A percentile compares a stretch with the other conserved stretches of the same genome.
Conservation (phyloP, 2,113 vertebrate species). For the Neoarius graeffei region DNA sequence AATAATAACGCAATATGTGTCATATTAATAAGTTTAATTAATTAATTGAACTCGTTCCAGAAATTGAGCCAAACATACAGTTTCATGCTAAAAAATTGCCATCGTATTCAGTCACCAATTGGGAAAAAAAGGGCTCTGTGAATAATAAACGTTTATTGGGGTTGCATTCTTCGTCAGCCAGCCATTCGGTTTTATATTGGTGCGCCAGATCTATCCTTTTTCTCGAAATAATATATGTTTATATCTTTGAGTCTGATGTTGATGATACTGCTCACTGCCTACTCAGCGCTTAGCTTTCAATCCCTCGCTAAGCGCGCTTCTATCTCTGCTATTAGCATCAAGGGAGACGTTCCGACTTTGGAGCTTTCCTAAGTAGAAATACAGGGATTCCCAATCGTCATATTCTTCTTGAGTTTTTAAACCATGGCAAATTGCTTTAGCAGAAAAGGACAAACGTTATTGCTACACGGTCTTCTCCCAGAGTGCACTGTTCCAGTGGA, state of each 20-base stretch:
- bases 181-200: background rate
- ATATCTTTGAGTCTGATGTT: background rate
- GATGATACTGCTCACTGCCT: conserved; percentile 15
- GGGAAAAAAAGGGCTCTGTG: too few species aligned
- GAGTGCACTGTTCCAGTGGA: background rate
- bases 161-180: background rate
- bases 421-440: conserved; percentile 63
- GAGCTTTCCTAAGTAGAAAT: conserved; percentile 70
- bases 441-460: conserved; percentile 61
- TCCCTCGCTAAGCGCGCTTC: conserved; percentile 60
- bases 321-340: conserved; percentile 64
- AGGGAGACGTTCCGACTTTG: conserved; percentile 64
- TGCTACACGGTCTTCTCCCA: background rate
- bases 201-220: background rate
- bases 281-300: conserved; percentile 58
- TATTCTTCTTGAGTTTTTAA: conserved; percentile 54
- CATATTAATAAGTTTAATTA: background rate
- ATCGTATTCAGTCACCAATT: background rate
- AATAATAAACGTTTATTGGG: background rate
- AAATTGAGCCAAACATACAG: too few species aligned
- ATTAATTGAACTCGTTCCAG: background rate
- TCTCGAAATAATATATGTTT: background rate
- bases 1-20: background rate
- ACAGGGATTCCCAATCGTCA: conserved; percentile 57
- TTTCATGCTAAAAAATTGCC: too few species aligned